These are phyloP conservation scores for Tetragonula carbonaria DNA, from an alignment of 2,888 invertebrate species.

Conservation along the genomic window DNA sequence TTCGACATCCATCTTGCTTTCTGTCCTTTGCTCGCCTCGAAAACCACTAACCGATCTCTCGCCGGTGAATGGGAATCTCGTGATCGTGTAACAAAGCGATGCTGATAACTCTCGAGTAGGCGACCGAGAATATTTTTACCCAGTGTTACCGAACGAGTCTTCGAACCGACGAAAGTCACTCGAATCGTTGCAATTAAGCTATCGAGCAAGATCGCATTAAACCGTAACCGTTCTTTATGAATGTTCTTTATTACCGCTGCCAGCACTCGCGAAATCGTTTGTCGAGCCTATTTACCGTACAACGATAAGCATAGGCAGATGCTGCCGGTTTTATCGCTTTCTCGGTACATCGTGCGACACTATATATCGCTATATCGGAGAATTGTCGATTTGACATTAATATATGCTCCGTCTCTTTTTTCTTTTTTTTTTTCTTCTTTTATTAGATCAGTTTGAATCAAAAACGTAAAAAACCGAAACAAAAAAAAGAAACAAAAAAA, in stretches of 20 bases:
- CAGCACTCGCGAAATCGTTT: slow-evolving; percentile 14
- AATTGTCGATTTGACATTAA: background rate
- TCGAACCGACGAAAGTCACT: slow-evolving; percentile 26
- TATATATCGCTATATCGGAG: background rate
- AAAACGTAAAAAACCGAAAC: no score
- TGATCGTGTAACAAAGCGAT: slow-evolving; percentile 70
- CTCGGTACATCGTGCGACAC: background rate
- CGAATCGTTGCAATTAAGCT: slow-evolving; percentile 25
- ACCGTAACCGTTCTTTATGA: slow-evolving; percentile 5
- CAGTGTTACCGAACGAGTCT: background rate
- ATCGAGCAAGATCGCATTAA: slow-evolving; percentile 10
- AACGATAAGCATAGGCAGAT: background rate
- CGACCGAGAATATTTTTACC: slow-evolving; percentile 43
- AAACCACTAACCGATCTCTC: slow-evolving; percentile 61
- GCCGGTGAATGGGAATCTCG: slow-evolving; percentile 71
- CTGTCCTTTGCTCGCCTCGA: slow-evolving; percentile 67
- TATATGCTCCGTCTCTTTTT: background rate
- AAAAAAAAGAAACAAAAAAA: no score
- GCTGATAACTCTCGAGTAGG: slow-evolving; percentile 64
- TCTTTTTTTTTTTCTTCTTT: background rate
- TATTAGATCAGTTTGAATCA: no score
- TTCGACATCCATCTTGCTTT: slow-evolving; percentile 68
- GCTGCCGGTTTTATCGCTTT: background rate
- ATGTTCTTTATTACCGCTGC: slow-evolving; percentile 3
- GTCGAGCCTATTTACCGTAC: slow-evolving; percentile 1